phyloP scores from a whole-genome alignment of 2,888 invertebrate genomes.

The Rhagophthalmus giganteus region DNA sequence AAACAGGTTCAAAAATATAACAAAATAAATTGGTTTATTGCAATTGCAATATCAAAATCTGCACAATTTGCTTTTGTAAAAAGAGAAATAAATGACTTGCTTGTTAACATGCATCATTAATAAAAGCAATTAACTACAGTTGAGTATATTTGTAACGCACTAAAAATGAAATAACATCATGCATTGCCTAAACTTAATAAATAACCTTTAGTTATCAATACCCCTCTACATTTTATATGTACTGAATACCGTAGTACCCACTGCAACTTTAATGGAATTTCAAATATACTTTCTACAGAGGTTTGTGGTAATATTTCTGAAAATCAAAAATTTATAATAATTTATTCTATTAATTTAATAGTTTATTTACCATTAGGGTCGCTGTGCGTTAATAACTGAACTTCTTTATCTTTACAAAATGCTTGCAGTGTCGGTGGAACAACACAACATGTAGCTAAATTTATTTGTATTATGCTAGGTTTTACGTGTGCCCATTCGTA shows the following conservation, averaged over 20 bases:
- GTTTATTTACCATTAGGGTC: conserved; percentile 79
- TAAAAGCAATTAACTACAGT: neutral
- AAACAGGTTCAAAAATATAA: too few relatives aligned
- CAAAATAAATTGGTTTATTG: too few relatives aligned
- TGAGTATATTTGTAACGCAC: neutral
- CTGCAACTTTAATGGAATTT: conserved; percentile 58
- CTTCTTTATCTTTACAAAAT: conserved; percentile 87
- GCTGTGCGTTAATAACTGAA: conserved; percentile 93
- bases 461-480: conserved; percentile 90
- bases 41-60: neutral
- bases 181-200: conserved; percentile 57
- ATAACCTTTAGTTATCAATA: conserved; percentile 89
- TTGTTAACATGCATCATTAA: neutral
- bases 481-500: conserved; percentile 77
- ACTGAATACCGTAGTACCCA: conserved; percentile 89
- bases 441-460: conserved; percentile 89
- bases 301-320: conserved; percentile 62
- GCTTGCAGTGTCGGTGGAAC: conserved; percentile 88
- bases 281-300: conserved; percentile 63
- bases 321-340: conserved; percentile 34
- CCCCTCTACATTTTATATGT: conserved; percentile 88
- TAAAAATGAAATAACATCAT: conserved; percentile 3
- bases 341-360: neutral
- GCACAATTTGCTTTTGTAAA: neutral
- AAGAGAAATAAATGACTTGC: neutral